These are phyloP conservation scores for Lepus timidus DNA, from an alignment of 2,113 vertebrate genomes.

Conservation along the genomic window DNA sequence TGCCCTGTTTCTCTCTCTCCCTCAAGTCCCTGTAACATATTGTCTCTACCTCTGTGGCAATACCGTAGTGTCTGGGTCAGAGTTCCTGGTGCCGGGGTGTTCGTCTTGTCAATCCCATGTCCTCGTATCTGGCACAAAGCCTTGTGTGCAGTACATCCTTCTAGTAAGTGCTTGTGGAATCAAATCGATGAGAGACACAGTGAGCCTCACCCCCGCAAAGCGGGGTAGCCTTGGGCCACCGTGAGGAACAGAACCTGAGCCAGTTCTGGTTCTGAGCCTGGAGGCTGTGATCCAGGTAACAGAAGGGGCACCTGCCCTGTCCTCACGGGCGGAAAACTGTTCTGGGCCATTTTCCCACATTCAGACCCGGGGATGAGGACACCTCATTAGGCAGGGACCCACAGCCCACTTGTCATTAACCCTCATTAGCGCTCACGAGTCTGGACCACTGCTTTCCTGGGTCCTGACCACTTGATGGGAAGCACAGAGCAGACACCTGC, in stretches of 20 bases:
- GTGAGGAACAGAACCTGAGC: slow-evolving; percentile 4
- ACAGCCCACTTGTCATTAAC: slow-evolving; percentile 47
- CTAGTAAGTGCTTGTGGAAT: slow-evolving; percentile 57
- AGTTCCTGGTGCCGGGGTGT: neutral
- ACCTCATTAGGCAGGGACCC: slow-evolving; percentile 46
- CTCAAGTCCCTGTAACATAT: neutral
- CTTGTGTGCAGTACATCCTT: slow-evolving; percentile 59
- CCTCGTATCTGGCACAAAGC: slow-evolving; percentile 36
- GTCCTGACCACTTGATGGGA: slow-evolving; percentile 16
- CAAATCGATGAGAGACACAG: slow-evolving; percentile 41
- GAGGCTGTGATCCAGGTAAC: neutral
- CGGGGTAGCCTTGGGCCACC: neutral
- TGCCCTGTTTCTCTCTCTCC: neutral
- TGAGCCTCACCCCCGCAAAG: slow-evolving; percentile 46
- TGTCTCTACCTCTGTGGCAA: neutral
- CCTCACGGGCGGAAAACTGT: neutral
- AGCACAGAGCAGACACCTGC: neutral
- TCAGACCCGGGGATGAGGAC: slow-evolving; percentile 27
- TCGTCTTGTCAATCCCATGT: neutral
- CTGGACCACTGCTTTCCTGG: neutral
- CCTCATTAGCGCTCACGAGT: slow-evolving; percentile 58
- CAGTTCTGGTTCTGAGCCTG: slow-evolving; percentile 53
- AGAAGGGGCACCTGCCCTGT: neutral
- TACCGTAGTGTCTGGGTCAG: neutral
- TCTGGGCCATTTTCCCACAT: slow-evolving; percentile 58